Conservation (phyloP, 2,797 vertebrate genomes). For the Alexandromys oeconomus region DNA sequence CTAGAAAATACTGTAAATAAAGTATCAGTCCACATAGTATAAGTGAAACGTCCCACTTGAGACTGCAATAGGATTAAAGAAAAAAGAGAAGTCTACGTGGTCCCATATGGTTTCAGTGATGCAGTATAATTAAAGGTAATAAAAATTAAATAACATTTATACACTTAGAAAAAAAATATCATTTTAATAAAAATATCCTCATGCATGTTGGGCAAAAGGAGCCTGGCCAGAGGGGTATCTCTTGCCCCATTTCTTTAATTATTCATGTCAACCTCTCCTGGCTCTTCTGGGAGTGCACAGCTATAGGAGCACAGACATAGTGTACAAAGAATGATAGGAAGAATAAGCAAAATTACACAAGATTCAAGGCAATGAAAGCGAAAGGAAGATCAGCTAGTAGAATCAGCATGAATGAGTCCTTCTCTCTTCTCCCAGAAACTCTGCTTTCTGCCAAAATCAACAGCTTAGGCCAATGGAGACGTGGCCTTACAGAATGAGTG, state of each 20-base stretch:
- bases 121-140: slow-evolving; percentile 50
- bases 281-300: slow-evolving; percentile 48
- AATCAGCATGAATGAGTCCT: not conserved
- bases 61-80: slow-evolving; percentile 22
- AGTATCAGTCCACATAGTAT: slow-evolving; percentile 49
- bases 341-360: slow-evolving; percentile 72
- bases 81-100: not conserved
- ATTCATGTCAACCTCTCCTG: not conserved
- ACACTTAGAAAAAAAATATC: slow-evolving; percentile 47
- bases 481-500: not conserved
- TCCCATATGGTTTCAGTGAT: slow-evolving; percentile 19
- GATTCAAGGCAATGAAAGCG: slow-evolving; percentile 17
- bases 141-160: slow-evolving; percentile 62
- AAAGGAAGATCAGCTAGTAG: not conserved
- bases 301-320: slow-evolving; percentile 46
- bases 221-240: slow-evolving; percentile 15
- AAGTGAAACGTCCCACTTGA: not conserved
- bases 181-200: slow-evolving; percentile 38
- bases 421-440: not conserved
- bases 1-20: slow-evolving; percentile 51
- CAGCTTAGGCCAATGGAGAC: not conserved
- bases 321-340: slow-evolving; percentile 61
- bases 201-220: not conserved
- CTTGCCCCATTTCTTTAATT: slow-evolving; percentile 64
- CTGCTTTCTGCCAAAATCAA: slow-evolving; percentile 5